These are phyloP conservation scores for Thymelicus lineola DNA, from an alignment of 2,888 invertebrate genomes.

Conservation along the genomic window DNA sequence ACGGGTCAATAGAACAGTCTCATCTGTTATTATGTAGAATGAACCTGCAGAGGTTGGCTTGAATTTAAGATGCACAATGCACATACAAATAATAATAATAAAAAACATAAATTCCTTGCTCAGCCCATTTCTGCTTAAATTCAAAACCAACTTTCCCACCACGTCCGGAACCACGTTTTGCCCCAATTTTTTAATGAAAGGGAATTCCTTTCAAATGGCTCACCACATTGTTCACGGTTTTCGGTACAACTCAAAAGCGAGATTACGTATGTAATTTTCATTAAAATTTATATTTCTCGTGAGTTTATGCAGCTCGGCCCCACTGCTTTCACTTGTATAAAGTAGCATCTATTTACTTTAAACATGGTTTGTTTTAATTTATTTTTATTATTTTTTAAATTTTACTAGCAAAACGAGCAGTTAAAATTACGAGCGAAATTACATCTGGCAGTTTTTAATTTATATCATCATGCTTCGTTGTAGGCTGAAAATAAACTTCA, in stretches of 20 bases:
- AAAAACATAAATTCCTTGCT: neutral
- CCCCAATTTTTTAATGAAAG: conserved; percentile 20
- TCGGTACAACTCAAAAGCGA: conserved; percentile 13
- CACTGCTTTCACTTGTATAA: neutral
- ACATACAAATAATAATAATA: neutral
- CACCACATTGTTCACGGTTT: conserved; percentile 13
- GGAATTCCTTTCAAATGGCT: conserved; percentile 22
- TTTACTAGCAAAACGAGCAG: neutral
- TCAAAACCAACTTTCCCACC: conserved; percentile 6
- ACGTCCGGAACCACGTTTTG: conserved; percentile 5
- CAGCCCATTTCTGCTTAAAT: conserved; percentile 5
- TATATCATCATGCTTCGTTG: neutral
- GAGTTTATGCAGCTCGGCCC: neutral
- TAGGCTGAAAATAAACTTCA: neutral
- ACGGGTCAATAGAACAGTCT: too few species aligned
- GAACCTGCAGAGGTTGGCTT: too few species aligned
- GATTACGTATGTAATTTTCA: conserved; percentile 10
- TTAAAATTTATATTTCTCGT: conserved; percentile 7
- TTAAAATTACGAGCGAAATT: neutral
- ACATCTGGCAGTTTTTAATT: neutral
- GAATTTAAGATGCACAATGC: too few species aligned
- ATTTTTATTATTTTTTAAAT: neutral
- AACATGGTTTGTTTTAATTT: neutral
- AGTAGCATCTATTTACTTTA: neutral
- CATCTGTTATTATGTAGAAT: too few species aligned